Percentiles rank a stretch among this genome's conserved stretches.
These are phyloP conservation scores for Drosophila sp. DNA, from an alignment of 1,140 invertebrate species.

Conservation along the genomic window DNA sequence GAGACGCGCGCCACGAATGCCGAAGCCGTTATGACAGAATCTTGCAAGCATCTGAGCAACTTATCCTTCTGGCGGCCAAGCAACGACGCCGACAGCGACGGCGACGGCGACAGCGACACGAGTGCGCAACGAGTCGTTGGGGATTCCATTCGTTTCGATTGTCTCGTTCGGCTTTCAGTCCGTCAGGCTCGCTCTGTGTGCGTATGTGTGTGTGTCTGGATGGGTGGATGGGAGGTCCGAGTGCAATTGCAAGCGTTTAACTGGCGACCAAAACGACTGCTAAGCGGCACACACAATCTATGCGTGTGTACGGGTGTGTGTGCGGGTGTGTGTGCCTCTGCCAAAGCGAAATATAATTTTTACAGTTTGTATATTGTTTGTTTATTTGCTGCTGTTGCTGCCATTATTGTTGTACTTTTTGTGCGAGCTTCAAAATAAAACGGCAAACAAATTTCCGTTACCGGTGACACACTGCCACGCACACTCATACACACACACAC, in stretches of 20 bases:
- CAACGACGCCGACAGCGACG: conserved; percentile 30
- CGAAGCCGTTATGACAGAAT: conserved; percentile 83
- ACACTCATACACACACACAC: conserved; percentile 13
- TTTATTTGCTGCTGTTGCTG: conserved; percentile 42
- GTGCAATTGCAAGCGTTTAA: conserved; percentile 69
- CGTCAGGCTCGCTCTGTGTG: neutral
- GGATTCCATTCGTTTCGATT: neutral
- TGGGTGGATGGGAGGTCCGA: conserved; percentile 31
- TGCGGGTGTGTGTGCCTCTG: conserved; percentile 1
- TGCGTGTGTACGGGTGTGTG: neutral
- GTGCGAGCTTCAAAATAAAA: conserved; percentile 58
- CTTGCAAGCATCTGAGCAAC: conserved; percentile 75
- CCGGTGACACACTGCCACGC: conserved; percentile 41
- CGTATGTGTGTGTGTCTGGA: neutral
- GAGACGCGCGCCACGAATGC: conserved; percentile 79
- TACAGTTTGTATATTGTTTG: conserved; percentile 39
- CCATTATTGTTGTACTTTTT: conserved; percentile 49
- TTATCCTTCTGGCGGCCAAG: conserved; percentile 60
- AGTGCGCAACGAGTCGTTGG: conserved; percentile 17
- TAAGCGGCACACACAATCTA: conserved; percentile 43
- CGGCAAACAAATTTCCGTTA: conserved; percentile 68
- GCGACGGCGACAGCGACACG: conserved; percentile 22
- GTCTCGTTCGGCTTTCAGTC: conserved; percentile 15
- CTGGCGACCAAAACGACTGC: conserved; percentile 51
- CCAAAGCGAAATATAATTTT: conserved; percentile 41